Conservation (phyloP, 2,888 invertebrate genomes). For the Drosophila stalkeri region DNA sequence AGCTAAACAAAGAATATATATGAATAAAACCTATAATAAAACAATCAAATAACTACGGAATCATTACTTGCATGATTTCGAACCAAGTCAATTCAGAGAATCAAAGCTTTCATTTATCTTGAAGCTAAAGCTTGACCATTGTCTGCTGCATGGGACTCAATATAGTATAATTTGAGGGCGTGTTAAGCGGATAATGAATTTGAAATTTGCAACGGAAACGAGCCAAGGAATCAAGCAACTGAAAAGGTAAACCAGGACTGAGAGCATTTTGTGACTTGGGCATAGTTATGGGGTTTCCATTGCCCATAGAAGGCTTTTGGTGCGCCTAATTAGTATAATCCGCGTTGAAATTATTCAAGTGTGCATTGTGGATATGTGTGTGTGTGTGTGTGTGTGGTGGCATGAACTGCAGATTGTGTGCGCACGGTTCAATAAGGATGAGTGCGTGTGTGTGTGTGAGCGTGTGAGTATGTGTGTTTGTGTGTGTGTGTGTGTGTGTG, state of each 20-base stretch:
- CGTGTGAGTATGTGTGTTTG: background rate
- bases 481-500: background rate
- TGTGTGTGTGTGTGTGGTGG: constrained; percentile 9
- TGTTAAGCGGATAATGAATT: constrained; percentile 82
- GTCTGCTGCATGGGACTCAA: constrained; percentile 30
- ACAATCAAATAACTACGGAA: background rate
- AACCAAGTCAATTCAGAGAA: background rate
- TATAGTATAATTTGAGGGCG: constrained; percentile 36
- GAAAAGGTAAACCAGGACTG: background rate
- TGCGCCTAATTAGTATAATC: constrained; percentile 82
- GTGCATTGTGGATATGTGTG: constrained; percentile 63
- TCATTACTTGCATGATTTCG: background rate
- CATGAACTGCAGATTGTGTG: constrained; percentile 27
- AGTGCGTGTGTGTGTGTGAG: background rate
- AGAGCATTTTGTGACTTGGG: constrained; percentile 26
- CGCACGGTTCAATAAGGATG: background rate
- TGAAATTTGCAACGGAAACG: constrained; percentile 56
- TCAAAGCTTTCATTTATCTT: background rate
- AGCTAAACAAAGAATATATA: background rate
- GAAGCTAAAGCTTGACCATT: constrained; percentile 26
- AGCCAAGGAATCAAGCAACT: constrained; percentile 4
- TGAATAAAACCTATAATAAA: background rate
- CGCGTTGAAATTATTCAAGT: constrained; percentile 80
- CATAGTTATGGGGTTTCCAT: constrained; percentile 42
- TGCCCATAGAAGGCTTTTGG: constrained; percentile 52